phyloP scores from a whole-genome alignment of 2,113 vertebrate species.

The Chloebia gouldiae region DNA sequence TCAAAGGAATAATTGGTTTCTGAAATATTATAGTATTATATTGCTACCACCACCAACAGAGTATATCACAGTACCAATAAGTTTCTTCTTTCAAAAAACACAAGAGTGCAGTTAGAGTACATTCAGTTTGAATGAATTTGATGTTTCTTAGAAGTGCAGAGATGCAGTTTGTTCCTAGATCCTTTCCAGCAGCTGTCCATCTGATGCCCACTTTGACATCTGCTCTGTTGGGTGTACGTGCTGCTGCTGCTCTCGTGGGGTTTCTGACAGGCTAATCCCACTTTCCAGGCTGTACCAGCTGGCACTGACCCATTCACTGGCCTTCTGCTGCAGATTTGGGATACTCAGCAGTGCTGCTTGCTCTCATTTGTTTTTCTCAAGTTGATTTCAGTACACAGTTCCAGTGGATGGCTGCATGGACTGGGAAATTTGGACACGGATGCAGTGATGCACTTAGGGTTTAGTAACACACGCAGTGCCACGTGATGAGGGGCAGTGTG shows the following conservation, averaged over 20 bases:
- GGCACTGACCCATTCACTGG: neutral
- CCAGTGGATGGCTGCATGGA: neutral
- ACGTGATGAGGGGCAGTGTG: neutral
- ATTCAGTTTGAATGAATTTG: neutral
- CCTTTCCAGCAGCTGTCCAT: neutral
- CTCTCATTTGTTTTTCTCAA: neutral
- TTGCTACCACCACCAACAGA: rapidly evolving
- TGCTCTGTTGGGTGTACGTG: neutral
- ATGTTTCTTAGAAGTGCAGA: neutral
- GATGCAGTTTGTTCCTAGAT: neutral
- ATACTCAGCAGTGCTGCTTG: neutral
- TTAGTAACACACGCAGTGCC: neutral
- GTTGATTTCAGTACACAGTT: neutral
- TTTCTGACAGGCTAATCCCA: neutral
- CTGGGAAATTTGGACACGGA: neutral
- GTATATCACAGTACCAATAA: neutral
- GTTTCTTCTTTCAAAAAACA: neutral
- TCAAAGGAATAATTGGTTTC: neutral
- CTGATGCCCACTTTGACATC: neutral
- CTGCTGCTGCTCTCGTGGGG: neutral
- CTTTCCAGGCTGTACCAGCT: neutral
- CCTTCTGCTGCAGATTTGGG: neutral
- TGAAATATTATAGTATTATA: neutral
- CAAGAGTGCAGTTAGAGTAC: neutral
- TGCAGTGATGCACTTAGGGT: neutral